These are phyloP conservation scores for Mimumesa dahlbomi DNA, from an alignment of 2,888 invertebrate species.

Conservation along the genomic window DNA sequence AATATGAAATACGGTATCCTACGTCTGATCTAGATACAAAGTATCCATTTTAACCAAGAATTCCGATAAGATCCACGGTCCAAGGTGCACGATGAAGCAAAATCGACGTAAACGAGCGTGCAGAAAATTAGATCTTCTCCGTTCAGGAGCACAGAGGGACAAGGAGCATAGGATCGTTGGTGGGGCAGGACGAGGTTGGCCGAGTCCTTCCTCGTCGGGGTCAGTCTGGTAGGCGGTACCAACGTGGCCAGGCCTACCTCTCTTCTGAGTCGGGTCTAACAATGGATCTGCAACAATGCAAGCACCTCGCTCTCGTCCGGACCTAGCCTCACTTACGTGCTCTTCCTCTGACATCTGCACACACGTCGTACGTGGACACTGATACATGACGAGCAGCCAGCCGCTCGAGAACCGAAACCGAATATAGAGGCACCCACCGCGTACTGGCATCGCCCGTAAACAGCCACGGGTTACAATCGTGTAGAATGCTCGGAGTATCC, in stretches of 20 bases:
- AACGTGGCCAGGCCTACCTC: conserved; percentile 75
- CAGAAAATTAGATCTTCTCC: neutral
- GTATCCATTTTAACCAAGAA: no score
- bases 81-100: neutral
- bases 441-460: conserved; percentile 39
- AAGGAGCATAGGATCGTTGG: conserved; percentile 56
- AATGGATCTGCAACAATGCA: conserved; percentile 74
- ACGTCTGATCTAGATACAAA: no score
- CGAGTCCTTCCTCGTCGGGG: conserved; percentile 67
- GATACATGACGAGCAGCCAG: conserved; percentile 38
- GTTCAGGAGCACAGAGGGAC: conserved; percentile 6
- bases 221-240: conserved; percentile 77
- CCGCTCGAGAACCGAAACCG: conserved; percentile 51
- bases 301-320: conserved; percentile 54
- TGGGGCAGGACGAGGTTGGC: conserved; percentile 68
- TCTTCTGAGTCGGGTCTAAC: conserved; percentile 64
- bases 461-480: conserved; percentile 35
- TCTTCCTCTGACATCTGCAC: conserved; percentile 40
- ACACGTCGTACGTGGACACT: conserved; percentile 52
- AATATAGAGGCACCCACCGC: conserved; percentile 52
- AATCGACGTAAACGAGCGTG: neutral
- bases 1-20: no score
- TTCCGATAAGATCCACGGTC: no score
- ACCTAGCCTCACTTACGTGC: conserved; percentile 56
- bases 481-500: conserved; percentile 9